phyloP scores from a whole-genome alignment of 2,888 invertebrate species.

The Pandemis corylana region DNA sequence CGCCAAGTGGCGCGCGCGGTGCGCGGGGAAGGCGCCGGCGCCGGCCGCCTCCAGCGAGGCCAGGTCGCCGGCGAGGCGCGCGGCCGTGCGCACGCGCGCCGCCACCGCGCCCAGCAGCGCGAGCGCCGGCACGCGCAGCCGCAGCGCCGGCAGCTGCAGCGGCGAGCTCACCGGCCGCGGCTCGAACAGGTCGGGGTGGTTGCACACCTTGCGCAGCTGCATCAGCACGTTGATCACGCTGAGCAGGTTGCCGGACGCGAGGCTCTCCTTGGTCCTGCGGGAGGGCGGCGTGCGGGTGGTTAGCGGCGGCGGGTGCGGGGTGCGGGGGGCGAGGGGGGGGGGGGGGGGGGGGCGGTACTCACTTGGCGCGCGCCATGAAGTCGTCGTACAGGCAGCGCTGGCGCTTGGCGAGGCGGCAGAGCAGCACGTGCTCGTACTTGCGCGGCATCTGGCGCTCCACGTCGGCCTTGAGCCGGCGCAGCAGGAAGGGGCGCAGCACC shows the following conservation, averaged over 20 bases:
- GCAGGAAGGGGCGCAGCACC: conserved; percentile 95
- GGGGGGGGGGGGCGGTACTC: conserved; percentile 64
- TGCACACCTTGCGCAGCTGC: conserved; percentile 99
- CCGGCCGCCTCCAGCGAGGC: conserved; percentile 87
- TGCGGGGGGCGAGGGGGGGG: background rate
- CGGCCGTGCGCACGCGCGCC: conserved; percentile 89
- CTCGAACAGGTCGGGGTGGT: conserved; percentile 99
- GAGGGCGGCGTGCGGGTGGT: conserved; percentile 7
- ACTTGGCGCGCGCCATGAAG: conserved; percentile 98
- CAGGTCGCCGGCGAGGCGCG: conserved; percentile 88
- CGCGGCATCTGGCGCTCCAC: conserved; percentile 98
- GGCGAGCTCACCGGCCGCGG: conserved; percentile 97
- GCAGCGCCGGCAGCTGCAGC: conserved; percentile 93
- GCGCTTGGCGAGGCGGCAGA: conserved; percentile 97
- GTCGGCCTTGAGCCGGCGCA: conserved; percentile 96
- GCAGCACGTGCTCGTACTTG: conserved; percentile 97
- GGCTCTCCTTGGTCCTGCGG: conserved; percentile 94
- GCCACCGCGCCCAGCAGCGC: conserved; percentile 90
- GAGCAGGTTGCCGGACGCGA: conserved; percentile 96
- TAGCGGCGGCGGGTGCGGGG: background rate
- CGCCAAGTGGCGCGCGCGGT: conserved; percentile 90
- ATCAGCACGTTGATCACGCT: conserved; percentile 98
- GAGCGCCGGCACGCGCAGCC: conserved; percentile 88
- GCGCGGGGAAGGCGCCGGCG: conserved; percentile 93
- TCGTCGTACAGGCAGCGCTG: conserved; percentile 99